phyloP scores from a whole-genome alignment of 2,888 invertebrate species.

The Acleris emargana region DNA sequence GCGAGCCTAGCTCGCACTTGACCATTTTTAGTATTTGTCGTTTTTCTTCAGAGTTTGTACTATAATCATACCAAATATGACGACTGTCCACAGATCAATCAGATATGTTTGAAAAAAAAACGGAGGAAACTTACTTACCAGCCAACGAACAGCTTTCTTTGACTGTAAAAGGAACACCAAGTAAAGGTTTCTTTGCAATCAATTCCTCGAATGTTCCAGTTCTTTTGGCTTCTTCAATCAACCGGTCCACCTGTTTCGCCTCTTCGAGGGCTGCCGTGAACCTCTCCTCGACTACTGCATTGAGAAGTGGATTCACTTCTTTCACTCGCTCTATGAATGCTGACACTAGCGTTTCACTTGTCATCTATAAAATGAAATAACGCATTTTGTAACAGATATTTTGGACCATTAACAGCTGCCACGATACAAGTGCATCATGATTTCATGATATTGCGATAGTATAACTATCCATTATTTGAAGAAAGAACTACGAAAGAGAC shows the following conservation, averaged over 20 bases:
- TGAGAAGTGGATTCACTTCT: conserved; percentile 86
- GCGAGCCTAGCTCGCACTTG: too few species aligned
- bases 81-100: too few species aligned
- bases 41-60: too few species aligned
- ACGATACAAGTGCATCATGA: too few species aligned
- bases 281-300: conserved; percentile 87
- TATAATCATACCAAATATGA: too few species aligned
- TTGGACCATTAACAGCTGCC: too few species aligned
- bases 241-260: conserved; percentile 83
- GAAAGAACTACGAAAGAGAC: too few species aligned
- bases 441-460: too few species aligned
- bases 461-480: too few species aligned
- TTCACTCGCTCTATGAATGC: conserved; percentile 86
- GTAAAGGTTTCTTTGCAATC: conserved; percentile 84
- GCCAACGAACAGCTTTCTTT: conserved; percentile 91
- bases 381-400: too few species aligned
- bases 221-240: conserved; percentile 52
- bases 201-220: conserved; percentile 65
- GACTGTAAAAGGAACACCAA: conserved; percentile 92
- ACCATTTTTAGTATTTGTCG: too few species aligned
- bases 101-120: too few species aligned
- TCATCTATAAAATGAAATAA: conserved; percentile 70
- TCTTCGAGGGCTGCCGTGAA: conserved; percentile 86
- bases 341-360: conserved; percentile 82
- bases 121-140: conserved; percentile 75